A percentile compares a stretch with the other conserved stretches of the same genome.
Evolutionary conservation across 2,113 vertebrate genomes (phyloP).

Genomic region (Micronycteris hirsuta): DNA sequence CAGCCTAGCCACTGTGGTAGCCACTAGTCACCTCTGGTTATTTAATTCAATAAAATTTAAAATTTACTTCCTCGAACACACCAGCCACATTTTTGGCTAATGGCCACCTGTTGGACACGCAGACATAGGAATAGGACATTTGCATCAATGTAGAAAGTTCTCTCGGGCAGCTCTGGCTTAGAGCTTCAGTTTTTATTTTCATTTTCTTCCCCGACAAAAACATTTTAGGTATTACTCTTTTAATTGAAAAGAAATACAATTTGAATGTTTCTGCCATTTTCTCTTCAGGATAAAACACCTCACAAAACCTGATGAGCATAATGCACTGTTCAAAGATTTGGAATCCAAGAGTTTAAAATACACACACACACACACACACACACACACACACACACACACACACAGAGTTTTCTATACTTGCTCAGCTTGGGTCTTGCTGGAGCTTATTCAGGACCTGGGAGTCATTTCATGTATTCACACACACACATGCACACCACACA

Average conservation of each 20-base stretch:
- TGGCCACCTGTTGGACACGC: not conserved
- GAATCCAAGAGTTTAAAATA: not conserved
- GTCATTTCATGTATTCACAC: not conserved
- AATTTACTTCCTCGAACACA: not conserved
- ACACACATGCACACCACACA: rapidly evolving
- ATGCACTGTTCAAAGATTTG: not conserved
- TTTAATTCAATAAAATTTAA: not conserved
- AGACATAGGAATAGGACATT: not conserved
- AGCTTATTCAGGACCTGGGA: not conserved
- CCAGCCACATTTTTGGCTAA: not conserved
- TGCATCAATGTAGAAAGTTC: not conserved
- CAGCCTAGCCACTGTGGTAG: not conserved
- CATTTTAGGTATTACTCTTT: not conserved
- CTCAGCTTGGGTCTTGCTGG: not conserved
- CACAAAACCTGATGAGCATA: not conserved
- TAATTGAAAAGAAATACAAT: not conserved
- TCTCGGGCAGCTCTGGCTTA: not conserved
- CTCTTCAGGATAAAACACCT: not conserved
- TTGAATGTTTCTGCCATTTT: not conserved
- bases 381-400: not conserved
- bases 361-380: not conserved
- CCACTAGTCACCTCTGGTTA: not conserved
- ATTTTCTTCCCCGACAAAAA: not conserved
- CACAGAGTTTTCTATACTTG: not conserved
- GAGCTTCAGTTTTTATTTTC: not conserved